Evolutionary conservation across 2,113 vertebrate species (phyloP), one percentile per base, ranked within the genome.

Genomic region (Hyperopisus bebe): DNA sequence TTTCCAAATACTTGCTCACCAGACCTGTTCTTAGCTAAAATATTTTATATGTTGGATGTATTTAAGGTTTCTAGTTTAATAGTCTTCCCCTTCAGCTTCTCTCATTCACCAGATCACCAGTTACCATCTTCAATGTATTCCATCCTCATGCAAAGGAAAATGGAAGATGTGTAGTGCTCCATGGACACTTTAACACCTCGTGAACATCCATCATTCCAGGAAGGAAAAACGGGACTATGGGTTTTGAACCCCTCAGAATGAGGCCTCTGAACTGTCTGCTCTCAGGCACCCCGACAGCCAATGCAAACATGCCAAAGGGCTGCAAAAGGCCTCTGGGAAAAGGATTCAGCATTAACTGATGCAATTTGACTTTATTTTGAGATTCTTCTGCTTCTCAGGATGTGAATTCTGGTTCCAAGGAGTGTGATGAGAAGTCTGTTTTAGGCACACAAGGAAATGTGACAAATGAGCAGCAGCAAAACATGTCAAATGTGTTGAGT

Each of bases 131-230:
- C 55, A n/a, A 62, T 62, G 55, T 62, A 62, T 62, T 62, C 0
- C 24, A 62, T n/a, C 55, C 55, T 70, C 10, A 31, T 66, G 62
- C 10, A 66, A 27, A 31, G 62, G 62, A 27, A 9, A 27, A 66
- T 27, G 19, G n/a, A 27, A 58, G 98, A 97, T 0, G 90, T 35
- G 0, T 4, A 77, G 9, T 95, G 98, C 88, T 51, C 95, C 94
- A 95, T 97, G 77, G 74, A 42, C 74, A 42, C 13, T 39, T 77
- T 80, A 80, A 42, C 15, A 19, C 19, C 35, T 2, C 5, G 1
- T 7, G 74, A 19, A 80, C 19, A 80, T 80, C 74, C 35, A 42
- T 6, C 31, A 80, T 80, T 27, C 62, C 10, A 11, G 62, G 27
- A 13, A 42, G 74, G 35, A 80, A 80, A 42, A 19, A 42, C 5